These are phyloP conservation scores for Macrophya annulata DNA, from an alignment of 2,888 invertebrate species.

Conservation along the genomic window DNA sequence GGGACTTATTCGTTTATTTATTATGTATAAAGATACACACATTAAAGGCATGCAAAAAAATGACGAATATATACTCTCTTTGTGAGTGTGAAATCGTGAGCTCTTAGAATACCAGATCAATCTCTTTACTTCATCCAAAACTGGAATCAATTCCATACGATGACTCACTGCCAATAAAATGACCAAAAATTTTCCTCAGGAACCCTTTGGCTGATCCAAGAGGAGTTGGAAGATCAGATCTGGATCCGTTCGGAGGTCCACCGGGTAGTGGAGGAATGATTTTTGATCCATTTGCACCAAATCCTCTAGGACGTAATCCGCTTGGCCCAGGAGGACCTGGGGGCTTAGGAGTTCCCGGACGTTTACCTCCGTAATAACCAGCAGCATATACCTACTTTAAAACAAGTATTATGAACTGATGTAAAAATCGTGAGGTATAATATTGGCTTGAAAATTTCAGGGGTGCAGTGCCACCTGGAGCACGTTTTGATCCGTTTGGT, in stretches of 20 bases:
- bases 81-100: background rate
- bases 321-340: slow-evolving; percentile 80
- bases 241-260: slow-evolving; percentile 87
- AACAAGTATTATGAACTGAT: slow-evolving; percentile 5
- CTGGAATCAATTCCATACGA: too few relatives aligned
- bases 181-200: slow-evolving; percentile 55
- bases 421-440: background rate
- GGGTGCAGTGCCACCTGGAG: slow-evolving; percentile 88
- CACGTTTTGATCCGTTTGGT: slow-evolving; percentile 93
- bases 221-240: slow-evolving; percentile 86
- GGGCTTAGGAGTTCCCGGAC: slow-evolving; percentile 82
- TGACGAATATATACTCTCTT: background rate
- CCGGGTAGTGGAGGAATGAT: slow-evolving; percentile 87
- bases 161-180: background rate
- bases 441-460: slow-evolving; percentile 76
- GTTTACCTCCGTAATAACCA: slow-evolving; percentile 81
- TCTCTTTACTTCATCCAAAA: background rate
- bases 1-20: slow-evolving; percentile 23
- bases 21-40: background rate
- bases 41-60: background rate
- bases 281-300: slow-evolving; percentile 82
- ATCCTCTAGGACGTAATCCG: slow-evolving; percentile 76
- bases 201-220: slow-evolving; percentile 65
- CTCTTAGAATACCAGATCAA: background rate
- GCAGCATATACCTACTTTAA: background rate